A percentile compares a stretch with the other conserved stretches of the same genome.
Evolutionary conservation across 2,888 invertebrate genomes (phyloP).

Genomic region (Melieria omissa): DNA sequence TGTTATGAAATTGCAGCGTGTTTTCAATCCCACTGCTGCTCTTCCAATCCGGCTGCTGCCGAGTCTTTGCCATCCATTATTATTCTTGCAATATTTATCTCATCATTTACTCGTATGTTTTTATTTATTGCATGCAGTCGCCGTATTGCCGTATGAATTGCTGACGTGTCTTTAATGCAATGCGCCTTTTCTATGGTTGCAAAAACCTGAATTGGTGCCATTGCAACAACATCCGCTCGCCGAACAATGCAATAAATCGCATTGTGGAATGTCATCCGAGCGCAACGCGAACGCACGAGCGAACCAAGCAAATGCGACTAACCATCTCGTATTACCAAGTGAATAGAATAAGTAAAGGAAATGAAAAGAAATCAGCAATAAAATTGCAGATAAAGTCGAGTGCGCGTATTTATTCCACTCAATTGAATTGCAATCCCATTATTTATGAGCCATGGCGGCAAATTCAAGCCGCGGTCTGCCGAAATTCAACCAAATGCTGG

Average conservation of each 20-base stretch:
- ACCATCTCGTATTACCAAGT: no score
- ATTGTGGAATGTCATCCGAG: background rate
- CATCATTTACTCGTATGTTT: background rate
- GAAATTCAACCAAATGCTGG: no score
- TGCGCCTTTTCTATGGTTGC: background rate
- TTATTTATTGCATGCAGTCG: background rate
- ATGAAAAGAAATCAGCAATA: no score
- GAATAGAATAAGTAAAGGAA: no score
- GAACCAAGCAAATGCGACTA: no score
- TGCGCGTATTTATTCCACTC: conserved; percentile 27
- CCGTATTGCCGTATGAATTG: conserved; percentile 9
- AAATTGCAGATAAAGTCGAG: no score
- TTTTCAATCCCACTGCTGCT: background rate
- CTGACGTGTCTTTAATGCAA: background rate
- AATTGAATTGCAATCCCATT: conserved; percentile 29
- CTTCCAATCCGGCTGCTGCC: background rate
- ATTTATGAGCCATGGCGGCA: conserved; percentile 9
- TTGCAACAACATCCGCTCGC: conserved; percentile 1
- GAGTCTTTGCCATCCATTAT: background rate
- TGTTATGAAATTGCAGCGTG: background rate
- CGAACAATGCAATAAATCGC: conserved; percentile 23
- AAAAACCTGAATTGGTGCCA: background rate
- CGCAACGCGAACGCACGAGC: no score
- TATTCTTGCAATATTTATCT: background rate
- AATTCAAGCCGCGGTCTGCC: no score